Evolutionary conservation across 2,797 vertebrate genomes (phyloP).

Genomic region (Aldrovandia affinis): DNA sequence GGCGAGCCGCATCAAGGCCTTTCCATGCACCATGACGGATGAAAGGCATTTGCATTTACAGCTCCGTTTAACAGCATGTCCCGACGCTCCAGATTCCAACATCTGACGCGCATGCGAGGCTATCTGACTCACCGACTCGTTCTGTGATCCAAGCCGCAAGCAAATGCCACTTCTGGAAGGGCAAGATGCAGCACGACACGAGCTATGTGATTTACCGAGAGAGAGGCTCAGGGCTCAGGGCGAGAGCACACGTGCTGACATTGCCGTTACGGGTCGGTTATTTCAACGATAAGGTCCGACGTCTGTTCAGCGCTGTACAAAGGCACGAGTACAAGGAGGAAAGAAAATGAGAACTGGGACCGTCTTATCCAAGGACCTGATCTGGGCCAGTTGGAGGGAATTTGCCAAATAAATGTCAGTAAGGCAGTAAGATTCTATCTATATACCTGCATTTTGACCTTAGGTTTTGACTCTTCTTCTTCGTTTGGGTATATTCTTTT

Average conservation of each 20-base stretch:
- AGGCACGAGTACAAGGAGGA: neutral
- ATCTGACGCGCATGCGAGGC: neutral
- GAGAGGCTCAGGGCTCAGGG: neutral
- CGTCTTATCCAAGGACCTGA: neutral
- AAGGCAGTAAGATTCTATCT: too few relatives aligned
- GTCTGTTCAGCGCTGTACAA: neutral
- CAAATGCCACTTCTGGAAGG: neutral
- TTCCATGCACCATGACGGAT: neutral
- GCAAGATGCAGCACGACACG: neutral
- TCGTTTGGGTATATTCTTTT: too few relatives aligned
- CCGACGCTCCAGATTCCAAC: neutral
- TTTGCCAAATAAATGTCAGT: too few relatives aligned
- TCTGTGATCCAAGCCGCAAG: neutral
- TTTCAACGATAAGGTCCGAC: neutral
- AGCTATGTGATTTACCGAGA: too few relatives aligned
- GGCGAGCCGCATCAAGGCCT: neutral
- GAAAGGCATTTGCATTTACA: neutral
- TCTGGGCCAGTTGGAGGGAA: neutral
- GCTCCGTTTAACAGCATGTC: neutral
- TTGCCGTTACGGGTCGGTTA: neutral
- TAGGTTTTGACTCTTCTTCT: too few relatives aligned
- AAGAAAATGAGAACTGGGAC: neutral
- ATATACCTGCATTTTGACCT: too few relatives aligned
- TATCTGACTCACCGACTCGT: neutral
- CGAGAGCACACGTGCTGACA: neutral